Percentiles rank a stretch among this genome's conserved stretches.
phyloP scores from a whole-genome alignment of 1,140 invertebrate species.

The Teleogryllus occipitalis region DNA sequence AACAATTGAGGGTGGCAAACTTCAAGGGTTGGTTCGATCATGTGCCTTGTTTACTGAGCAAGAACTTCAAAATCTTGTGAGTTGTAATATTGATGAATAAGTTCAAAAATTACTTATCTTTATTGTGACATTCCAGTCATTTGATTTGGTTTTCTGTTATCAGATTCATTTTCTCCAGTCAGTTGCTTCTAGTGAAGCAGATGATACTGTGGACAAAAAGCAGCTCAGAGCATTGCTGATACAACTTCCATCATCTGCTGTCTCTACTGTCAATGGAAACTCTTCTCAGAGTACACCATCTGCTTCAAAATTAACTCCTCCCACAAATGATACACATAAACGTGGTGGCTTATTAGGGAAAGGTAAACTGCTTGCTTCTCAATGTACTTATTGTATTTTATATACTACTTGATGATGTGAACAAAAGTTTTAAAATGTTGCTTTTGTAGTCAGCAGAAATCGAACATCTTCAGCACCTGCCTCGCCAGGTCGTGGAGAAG shows the following conservation, averaged over 20 bases:
- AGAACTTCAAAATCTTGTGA: constrained; percentile 55
- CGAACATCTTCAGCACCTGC: constrained; percentile 10
- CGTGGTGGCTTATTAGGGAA: constrained; percentile 34
- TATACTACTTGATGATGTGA: neutral
- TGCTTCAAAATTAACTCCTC: constrained; percentile 23
- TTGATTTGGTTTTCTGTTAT: constrained; percentile 20
- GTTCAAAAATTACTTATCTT: neutral
- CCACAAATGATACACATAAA: constrained; percentile 18
- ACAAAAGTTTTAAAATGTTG: neutral
- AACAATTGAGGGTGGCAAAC: constrained; percentile 46
- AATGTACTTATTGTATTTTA: neutral
- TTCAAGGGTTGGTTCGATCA: constrained; percentile 50
- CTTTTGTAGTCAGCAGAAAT: neutral
- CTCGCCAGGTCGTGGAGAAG: neutral
- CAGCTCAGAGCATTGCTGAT: constrained; percentile 25
- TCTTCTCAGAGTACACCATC: constrained; percentile 17
- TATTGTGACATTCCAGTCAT: neutral
- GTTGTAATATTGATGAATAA: constrained; percentile 21
- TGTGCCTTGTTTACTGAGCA: constrained; percentile 58
- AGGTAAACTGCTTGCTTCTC: constrained; percentile 27
- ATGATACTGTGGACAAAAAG: constrained; percentile 33
- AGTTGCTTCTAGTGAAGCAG: constrained; percentile 30
- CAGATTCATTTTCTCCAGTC: constrained; percentile 43
- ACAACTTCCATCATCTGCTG: constrained; percentile 22
- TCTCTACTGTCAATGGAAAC: constrained; percentile 24